Base-by-base conservation (phyloP, 2,113 vertebrate species). In the Chlamydotis undulata region DNA sequence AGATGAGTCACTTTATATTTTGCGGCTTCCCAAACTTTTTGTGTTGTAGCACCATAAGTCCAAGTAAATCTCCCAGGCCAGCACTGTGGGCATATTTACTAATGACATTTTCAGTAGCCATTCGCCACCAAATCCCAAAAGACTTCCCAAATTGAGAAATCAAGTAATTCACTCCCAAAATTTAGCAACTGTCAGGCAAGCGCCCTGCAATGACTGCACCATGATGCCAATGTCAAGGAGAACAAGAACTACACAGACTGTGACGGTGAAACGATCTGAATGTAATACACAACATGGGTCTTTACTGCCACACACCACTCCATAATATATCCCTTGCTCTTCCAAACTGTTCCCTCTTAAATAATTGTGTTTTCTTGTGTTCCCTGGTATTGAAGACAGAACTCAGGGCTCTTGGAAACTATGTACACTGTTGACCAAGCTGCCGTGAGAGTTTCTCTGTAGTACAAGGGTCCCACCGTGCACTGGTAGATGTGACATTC, bases 1-100 rank as follows among this genome's bases (percentile, higher is more conserved):
- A 28, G 45, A 86, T 95, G 93, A 93, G 68, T 92, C 92, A 94
- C 56, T 75, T 21, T 83, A 85, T 80, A 67, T 4, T 88, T 83
- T 90, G 94, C 64, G 84, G 35, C 71, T 81, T 63, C 67, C 41
- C 55, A 80, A 63, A 29, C 6, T 74, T 41, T 13, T 74, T 35
- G 41, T 76, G 11, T 50, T 25, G 6, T 39, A 56, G 39, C 4
- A 0, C 35, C 37, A 12, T 21, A n/a, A 28, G 83, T 73, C 90
- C 83, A 49, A 75, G 52, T 33, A 84, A 49, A 18, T 68, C 83
- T 91, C 89, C 60, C 69, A n/a, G 64, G 43, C 73, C 65, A 57
- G 61, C 76, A 50, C 37, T 19, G 41, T 53, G 59, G 39, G 59
- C 47, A 28, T 69, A 45, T 26, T 52, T 89, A 23, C 49, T 31